Percentiles rank a stretch among this genome's conserved stretches.
Conservation (phyloP, 2,113 vertebrate genomes). For the Setophaga petechia region DNA sequence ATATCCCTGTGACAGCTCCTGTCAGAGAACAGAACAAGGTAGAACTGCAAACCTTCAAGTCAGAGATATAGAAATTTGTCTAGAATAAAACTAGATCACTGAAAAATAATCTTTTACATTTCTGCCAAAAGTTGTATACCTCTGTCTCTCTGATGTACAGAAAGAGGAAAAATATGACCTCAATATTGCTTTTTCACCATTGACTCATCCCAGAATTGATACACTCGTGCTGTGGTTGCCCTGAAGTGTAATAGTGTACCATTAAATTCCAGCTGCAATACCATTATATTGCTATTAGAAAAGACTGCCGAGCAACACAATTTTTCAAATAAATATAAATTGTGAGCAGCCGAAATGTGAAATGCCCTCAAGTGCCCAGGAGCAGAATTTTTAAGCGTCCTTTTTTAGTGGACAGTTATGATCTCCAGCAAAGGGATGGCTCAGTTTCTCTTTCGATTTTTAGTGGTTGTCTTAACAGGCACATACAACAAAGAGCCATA, state of each 20-base stretch:
- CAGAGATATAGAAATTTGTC: background rate
- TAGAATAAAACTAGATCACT: conserved; percentile 29
- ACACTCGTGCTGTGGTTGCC: conserved; percentile 48
- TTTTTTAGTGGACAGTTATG: conserved; percentile 31
- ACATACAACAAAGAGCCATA: background rate
- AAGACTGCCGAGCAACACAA: conserved; percentile 44
- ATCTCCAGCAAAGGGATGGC: conserved; percentile 2
- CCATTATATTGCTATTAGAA: conserved; percentile 67
- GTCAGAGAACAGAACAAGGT: background rate
- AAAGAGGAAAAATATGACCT: conserved; percentile 64
- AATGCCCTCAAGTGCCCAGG: conserved; percentile 47
- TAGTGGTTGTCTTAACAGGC: conserved; percentile 1
- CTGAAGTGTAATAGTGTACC: conserved; percentile 54
- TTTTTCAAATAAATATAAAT: conserved; percentile 73
- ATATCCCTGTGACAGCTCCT: background rate
- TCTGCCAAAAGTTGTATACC: conserved; percentile 30
- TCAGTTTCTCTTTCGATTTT: conserved; percentile 23
- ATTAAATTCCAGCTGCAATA: conserved; percentile 64
- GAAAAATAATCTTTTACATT: conserved; percentile 44
- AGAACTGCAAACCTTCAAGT: background rate
- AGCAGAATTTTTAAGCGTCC: conserved; percentile 37
- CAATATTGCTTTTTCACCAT: conserved; percentile 63
- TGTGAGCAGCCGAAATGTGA: conserved; percentile 54
- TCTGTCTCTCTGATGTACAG: conserved; percentile 25
- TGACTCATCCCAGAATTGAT: conserved; percentile 65